These are phyloP conservation scores for Myotis planiceps DNA, from an alignment of 2,797 vertebrate species.

Conservation along the genomic window DNA sequence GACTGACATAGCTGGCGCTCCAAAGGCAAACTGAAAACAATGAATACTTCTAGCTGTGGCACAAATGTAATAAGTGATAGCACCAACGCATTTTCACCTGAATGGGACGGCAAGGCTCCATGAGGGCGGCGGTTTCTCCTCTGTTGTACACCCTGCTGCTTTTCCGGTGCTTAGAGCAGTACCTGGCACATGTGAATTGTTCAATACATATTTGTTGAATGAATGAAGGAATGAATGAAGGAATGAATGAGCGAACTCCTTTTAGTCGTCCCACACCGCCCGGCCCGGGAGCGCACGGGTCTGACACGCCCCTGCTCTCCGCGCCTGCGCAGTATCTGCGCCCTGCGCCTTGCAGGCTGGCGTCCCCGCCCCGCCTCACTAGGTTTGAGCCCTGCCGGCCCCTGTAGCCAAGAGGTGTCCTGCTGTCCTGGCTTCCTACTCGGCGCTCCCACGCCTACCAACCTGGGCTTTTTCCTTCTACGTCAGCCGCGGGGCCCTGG, in stretches of 20 bases:
- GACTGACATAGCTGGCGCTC: background rate
- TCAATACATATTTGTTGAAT: fast-evolving
- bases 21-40: background rate
- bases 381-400: background rate
- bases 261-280: background rate
- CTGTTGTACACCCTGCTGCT: background rate
- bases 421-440: background rate
- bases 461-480: background rate
- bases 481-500: background rate
- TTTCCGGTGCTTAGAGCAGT: background rate
- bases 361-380: fast-evolving
- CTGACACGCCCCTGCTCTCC: fast-evolving
- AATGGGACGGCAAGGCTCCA: background rate
- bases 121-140: background rate
- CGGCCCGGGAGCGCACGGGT: background rate
- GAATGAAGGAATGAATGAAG: fast-evolving
- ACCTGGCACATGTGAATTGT: background rate
- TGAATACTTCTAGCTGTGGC: background rate
- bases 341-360: fast-evolving
- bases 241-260: background rate
- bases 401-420: background rate
- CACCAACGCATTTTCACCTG: background rate
- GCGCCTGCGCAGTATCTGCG: background rate
- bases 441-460: background rate
- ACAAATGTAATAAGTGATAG: background rate